A percentile compares a stretch with the other conserved stretches of the same genome.
phyloP scores from a whole-genome alignment of 2,113 vertebrate species.

The Tragelaphus scriptus region DNA sequence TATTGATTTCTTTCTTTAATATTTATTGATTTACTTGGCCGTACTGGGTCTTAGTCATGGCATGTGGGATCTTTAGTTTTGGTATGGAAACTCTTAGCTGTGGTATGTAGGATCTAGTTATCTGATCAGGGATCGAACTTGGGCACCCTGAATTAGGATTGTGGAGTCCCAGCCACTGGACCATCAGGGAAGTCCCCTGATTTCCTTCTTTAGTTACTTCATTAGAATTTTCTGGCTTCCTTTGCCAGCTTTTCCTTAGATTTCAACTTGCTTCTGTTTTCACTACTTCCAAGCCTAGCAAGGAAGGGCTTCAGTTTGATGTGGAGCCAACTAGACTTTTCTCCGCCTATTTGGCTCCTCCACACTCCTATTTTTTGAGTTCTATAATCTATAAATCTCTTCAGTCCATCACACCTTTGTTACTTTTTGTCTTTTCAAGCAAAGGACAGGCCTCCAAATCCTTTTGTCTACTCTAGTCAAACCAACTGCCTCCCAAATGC shows the following conservation, averaged over 20 bases:
- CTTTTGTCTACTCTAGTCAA: not conserved
- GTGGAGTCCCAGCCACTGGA: not conserved
- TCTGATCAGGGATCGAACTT: not conserved
- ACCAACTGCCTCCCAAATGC: not conserved
- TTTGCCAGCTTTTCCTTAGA: not conserved
- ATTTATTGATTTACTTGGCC: not conserved
- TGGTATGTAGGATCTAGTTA: not conserved
- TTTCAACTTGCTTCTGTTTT: not conserved
- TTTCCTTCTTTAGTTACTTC: not conserved
- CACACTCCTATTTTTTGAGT: not conserved
- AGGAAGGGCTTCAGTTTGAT: not conserved
- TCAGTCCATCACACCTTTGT: not conserved
- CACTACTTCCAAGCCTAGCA: not conserved
- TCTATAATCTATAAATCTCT: not conserved
- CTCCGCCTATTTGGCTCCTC: not conserved
- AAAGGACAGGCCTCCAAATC: not conserved
- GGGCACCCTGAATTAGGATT: not conserved
- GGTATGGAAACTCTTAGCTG: not conserved
- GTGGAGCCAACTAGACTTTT: not conserved
- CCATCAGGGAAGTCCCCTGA: not conserved
- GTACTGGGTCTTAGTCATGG: not conserved
- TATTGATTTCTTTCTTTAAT: not conserved
- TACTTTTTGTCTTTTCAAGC: not conserved
- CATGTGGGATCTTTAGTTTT: not conserved
- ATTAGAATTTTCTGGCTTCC: not conserved